A percentile compares a stretch with the other conserved stretches of the same genome.
Conservation (phyloP, 2,113 vertebrate species). For the Thamnaconus septentrionalis region DNA sequence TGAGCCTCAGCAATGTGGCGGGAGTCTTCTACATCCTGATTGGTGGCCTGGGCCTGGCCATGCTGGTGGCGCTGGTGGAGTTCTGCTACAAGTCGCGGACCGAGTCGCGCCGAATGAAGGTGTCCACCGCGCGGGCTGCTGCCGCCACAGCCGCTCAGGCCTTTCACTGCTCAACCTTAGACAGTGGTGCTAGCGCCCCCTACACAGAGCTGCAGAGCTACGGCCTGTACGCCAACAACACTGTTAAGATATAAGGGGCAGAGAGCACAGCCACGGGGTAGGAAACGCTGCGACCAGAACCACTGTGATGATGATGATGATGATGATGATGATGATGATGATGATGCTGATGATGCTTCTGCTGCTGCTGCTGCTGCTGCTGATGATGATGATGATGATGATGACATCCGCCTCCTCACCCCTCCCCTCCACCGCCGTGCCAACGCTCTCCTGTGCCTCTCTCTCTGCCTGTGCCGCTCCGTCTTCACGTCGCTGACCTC, state of each 20-base stretch:
- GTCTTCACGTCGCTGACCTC: slow-evolving; percentile 52
- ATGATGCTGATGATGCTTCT: slow-evolving; percentile 44
- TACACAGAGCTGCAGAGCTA: slow-evolving; percentile 82
- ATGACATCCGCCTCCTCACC: slow-evolving; percentile 65
- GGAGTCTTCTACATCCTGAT: slow-evolving; percentile 99
- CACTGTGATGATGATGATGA: slow-evolving; percentile 66
- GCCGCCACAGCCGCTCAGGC: slow-evolving; percentile 78
- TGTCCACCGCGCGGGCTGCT: slow-evolving; percentile 79
- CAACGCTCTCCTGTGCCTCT: slow-evolving; percentile 59
- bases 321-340: slow-evolving; percentile 50
- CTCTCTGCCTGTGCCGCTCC: slow-evolving; percentile 34
- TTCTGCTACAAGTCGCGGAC: slow-evolving; percentile 99
- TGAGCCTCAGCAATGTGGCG: slow-evolving; percentile 98
- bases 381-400: slow-evolving; percentile 68
- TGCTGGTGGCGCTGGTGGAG: slow-evolving; percentile 99
- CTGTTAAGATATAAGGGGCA: slow-evolving; percentile 79
- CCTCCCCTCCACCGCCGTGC: slow-evolving; percentile 60
- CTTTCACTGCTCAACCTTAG: slow-evolving; percentile 84
- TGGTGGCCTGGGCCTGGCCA: slow-evolving; percentile 95
- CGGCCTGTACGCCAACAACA: slow-evolving; percentile 78
- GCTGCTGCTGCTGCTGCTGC: slow-evolving; percentile 9
- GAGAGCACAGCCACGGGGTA: slow-evolving; percentile 75
- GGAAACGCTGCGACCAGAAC: slow-evolving; percentile 65
- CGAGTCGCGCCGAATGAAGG: slow-evolving; percentile 98
- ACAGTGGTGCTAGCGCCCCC: slow-evolving; percentile 77